phyloP scores from a whole-genome alignment of 2,113 vertebrate genomes.

The Grallaria varia region DNA sequence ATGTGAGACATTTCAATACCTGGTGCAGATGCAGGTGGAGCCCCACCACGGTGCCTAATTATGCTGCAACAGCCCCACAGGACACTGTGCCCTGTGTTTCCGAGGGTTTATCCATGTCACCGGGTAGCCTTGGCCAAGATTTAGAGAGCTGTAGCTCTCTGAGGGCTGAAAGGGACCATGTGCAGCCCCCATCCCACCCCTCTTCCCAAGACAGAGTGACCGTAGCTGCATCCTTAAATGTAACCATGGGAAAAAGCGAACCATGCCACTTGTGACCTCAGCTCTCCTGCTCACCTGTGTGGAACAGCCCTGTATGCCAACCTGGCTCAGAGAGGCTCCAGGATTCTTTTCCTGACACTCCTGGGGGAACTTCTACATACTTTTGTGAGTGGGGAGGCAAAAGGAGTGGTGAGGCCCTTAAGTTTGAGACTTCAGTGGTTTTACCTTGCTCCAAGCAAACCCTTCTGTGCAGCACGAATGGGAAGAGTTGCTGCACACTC shows the following conservation, averaged over 20 bases:
- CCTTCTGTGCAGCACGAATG: accelerated
- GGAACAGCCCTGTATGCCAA: accelerated
- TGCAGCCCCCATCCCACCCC: background rate
- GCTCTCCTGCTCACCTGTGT: background rate
- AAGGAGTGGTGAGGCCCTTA: background rate
- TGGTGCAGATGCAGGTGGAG: background rate
- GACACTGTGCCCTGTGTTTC: accelerated
- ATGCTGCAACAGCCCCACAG: background rate
- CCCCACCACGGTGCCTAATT: accelerated
- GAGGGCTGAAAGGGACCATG: background rate
- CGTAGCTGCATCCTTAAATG: background rate
- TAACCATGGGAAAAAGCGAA: accelerated
- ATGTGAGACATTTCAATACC: too few relatives aligned
- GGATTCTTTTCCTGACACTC: accelerated
- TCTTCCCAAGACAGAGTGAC: background rate
- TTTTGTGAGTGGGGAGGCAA: accelerated
- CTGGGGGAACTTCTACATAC: background rate
- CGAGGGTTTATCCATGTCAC: accelerated
- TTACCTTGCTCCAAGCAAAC: background rate
- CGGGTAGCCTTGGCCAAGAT: background rate
- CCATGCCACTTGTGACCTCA: accelerated
- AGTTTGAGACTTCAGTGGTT: accelerated
- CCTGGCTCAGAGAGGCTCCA: background rate
- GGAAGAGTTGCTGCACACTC: accelerated
- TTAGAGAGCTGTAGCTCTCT: background rate